A percentile compares a stretch with the other conserved stretches of the same genome.
These are phyloP conservation scores for Guaruba guarouba DNA, from an alignment of 2,113 vertebrate genomes.

Conservation along the genomic window DNA sequence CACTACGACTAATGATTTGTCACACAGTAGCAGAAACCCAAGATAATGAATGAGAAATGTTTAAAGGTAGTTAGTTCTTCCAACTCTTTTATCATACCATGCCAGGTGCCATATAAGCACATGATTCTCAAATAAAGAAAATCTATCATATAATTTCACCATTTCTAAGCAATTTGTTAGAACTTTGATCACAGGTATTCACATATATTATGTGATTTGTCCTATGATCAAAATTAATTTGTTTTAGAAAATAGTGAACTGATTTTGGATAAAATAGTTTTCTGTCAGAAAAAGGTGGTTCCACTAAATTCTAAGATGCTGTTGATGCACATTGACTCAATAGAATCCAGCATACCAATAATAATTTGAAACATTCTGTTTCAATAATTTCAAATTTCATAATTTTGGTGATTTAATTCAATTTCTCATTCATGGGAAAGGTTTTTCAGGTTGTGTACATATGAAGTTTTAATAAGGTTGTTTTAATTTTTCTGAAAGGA, in stretches of 20 bases:
- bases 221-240: background rate
- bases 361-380: background rate
- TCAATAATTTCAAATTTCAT: background rate
- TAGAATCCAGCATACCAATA: background rate
- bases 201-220: background rate
- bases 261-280: background rate
- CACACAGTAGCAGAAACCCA: conserved; percentile 70
- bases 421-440: background rate
- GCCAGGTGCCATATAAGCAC: background rate
- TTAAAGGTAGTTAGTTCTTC: conserved; percentile 68
- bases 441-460: background rate
- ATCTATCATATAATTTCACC: background rate
- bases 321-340: background rate
- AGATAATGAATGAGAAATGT: conserved; percentile 80
- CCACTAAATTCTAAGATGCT: background rate
- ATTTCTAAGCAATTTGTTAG: conserved; percentile 13
- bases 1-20: conserved; percentile 76
- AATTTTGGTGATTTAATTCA: background rate
- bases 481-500: background rate
- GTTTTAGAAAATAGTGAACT: background rate
- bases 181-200: background rate
- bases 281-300: background rate
- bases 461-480: background rate
- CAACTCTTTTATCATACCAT: conserved; percentile 61
- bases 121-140: conserved; percentile 21